These are phyloP conservation scores for Schizaphis graminum DNA, from an alignment of 2,888 invertebrate species.

Conservation along the genomic window DNA sequence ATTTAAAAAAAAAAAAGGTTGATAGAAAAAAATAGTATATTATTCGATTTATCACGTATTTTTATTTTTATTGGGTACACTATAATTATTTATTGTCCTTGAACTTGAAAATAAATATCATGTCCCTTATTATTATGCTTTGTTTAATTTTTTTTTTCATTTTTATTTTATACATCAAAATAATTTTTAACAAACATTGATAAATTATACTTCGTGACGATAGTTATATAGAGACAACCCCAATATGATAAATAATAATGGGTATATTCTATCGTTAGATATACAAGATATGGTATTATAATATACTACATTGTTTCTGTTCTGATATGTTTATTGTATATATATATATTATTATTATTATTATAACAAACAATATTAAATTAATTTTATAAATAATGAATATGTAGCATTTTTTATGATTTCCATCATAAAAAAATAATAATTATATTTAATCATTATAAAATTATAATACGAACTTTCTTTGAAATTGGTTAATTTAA, in stretches of 20 bases:
- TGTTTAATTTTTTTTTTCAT: neutral
- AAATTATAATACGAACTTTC: neutral
- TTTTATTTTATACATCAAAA: neutral
- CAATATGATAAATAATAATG: neutral
- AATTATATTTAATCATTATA: neutral
- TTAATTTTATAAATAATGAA: neutral
- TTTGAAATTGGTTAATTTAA: neutral
- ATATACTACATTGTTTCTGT: neutral
- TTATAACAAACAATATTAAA: neutral
- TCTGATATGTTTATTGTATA: neutral
- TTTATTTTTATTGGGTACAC: neutral
- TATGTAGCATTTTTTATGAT: neutral
- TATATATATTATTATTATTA: neutral
- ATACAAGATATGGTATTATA: neutral
- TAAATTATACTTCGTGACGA: constrained; percentile 43
- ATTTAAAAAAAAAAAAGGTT: neutral
- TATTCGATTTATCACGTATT: neutral
- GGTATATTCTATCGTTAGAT: neutral
- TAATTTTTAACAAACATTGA: constrained; percentile 9
- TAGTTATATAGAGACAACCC: neutral
- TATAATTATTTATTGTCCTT: constrained; percentile 39
- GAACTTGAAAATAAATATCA: constrained; percentile 27
- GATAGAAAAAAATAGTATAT: neutral
- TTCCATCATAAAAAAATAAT: neutral
- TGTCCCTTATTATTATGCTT: neutral